Conservation (phyloP, 2,888 invertebrate genomes). For the Latheticus oryzae region DNA sequence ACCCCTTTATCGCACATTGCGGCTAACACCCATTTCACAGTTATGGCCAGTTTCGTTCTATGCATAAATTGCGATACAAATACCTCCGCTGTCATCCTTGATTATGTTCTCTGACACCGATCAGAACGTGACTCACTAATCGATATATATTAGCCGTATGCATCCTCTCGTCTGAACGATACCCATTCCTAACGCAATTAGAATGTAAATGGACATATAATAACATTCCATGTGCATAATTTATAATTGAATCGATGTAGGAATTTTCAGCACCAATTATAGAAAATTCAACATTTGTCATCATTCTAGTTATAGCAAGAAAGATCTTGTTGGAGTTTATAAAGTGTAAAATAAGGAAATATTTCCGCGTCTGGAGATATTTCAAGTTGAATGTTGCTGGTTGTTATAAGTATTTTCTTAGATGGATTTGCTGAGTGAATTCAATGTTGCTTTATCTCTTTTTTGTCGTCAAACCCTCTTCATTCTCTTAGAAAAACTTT, state of each 20-base stretch:
- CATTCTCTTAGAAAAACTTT: neutral
- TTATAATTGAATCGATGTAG: neutral
- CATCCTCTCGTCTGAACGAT: constrained; percentile 17
- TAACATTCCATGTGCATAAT: neutral
- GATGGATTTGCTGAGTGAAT: constrained; percentile 13
- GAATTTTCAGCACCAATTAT: constrained; percentile 12
- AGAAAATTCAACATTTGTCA: no score
- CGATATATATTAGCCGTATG: constrained; percentile 20
- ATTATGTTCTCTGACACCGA: constrained; percentile 36
- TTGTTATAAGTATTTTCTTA: constrained; percentile 7
- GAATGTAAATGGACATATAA: constrained; percentile 15
- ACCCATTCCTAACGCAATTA: constrained; percentile 16
- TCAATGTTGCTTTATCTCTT: constrained; percentile 13
- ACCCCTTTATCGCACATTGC: constrained; percentile 32
- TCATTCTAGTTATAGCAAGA: no score
- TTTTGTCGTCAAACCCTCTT: neutral
- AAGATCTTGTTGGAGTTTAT: neutral
- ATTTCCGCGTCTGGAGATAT: neutral
- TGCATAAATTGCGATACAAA: constrained; percentile 38
- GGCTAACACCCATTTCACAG: constrained; percentile 33
- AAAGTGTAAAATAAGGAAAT: constrained; percentile 7
- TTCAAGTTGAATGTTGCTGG: neutral
- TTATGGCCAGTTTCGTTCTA: constrained; percentile 23
- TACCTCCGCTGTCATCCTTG: constrained; percentile 32
- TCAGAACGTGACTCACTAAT: constrained; percentile 35